These are phyloP conservation scores for Alauda arvensis DNA, from an alignment of 2,797 vertebrate genomes.

Conservation along the genomic window DNA sequence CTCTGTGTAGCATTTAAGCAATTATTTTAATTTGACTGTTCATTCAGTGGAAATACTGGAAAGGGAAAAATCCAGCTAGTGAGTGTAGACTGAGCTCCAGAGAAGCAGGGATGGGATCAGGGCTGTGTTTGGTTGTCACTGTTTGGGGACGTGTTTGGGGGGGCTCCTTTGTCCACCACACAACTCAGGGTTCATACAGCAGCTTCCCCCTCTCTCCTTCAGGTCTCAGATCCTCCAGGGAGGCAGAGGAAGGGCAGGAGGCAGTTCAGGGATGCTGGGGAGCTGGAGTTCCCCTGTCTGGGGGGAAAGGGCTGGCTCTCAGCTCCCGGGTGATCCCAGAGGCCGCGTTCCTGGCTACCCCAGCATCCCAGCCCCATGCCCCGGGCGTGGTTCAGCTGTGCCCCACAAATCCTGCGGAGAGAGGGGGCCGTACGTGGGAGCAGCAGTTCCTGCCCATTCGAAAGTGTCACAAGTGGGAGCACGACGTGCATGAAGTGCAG, in stretches of 20 bases:
- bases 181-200: accelerated
- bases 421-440: conserved; percentile 50
- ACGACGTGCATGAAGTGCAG: conserved; percentile 41
- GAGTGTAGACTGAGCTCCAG: not conserved
- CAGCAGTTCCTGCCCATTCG: not conserved
- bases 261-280: not conserved
- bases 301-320: not conserved
- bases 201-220: not conserved
- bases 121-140: not conserved
- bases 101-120: not conserved
- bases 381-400: not conserved
- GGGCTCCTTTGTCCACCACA: accelerated
- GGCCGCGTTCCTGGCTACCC: too few species aligned
- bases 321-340: accelerated
- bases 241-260: not conserved
- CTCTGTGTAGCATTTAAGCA: not conserved
- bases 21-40: not conserved
- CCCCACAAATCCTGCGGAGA: conserved; percentile 56
- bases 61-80: not conserved
- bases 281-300: not conserved
- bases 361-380: not conserved
- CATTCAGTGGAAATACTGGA: not conserved
- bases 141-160: too few species aligned
- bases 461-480: conserved; percentile 46
- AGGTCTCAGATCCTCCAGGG: accelerated